Evolutionary conservation across 2,888 invertebrate genomes (phyloP).

Genomic region (Chloroclysta siterata): DNA sequence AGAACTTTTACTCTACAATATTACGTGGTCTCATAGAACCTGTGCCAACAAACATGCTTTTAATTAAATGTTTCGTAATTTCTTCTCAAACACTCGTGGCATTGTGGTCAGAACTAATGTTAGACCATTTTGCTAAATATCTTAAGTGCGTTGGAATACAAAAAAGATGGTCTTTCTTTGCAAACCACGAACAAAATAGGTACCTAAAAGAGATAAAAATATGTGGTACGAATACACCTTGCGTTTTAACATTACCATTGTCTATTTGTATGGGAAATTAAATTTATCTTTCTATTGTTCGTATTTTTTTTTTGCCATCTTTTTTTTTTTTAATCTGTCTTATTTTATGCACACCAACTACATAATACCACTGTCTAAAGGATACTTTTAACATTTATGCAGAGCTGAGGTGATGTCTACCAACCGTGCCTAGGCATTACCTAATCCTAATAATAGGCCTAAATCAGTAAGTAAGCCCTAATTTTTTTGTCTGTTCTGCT

Average conservation of each 20-base stretch:
- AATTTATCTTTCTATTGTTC: constrained; percentile 55
- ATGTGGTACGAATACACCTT: constrained; percentile 38
- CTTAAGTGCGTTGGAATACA: constrained; percentile 15
- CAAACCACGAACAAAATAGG: constrained; percentile 25
- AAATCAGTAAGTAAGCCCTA: too few species aligned
- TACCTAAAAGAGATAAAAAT: constrained; percentile 26
- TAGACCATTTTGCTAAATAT: constrained; percentile 28
- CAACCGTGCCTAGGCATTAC: too few species aligned
- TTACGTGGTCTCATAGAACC: neutral
- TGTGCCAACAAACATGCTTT: constrained; percentile 4
- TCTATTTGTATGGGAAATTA: constrained; percentile 65
- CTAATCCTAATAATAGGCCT: too few species aligned
- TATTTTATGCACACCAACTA: neutral
- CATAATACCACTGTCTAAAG: too few species aligned
- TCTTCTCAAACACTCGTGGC: constrained; percentile 23
- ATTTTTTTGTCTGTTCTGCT: too few species aligned
- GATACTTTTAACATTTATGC: too few species aligned
- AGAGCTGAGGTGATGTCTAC: too few species aligned
- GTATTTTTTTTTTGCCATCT: constrained; percentile 4
- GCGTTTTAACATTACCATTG: constrained; percentile 60
- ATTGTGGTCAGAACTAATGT: constrained; percentile 27
- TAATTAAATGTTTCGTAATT: constrained; percentile 17
- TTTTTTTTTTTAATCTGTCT: neutral
- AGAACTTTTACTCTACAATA: neutral
- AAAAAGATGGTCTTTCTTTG: constrained; percentile 17